Evolutionary conservation across 2,888 invertebrate genomes (phyloP).

Genomic region (Kryphioiulus occultus): DNA sequence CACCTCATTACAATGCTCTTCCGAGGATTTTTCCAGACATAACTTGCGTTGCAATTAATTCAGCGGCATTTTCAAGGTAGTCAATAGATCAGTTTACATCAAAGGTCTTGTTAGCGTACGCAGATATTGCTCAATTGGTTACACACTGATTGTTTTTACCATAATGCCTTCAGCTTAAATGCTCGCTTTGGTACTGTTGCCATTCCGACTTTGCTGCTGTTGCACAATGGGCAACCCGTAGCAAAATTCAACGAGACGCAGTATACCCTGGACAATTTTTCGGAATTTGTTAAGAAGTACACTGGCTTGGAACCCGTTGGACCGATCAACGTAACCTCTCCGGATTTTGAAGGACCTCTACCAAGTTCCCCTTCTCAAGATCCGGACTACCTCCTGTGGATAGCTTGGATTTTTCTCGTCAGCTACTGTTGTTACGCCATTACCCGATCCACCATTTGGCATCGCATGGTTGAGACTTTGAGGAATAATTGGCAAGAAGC

Average conservation of each 20-base stretch:
- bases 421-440: constrained; percentile 78
- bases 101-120: neutral
- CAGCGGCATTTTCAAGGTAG: constrained; percentile 77
- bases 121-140: neutral
- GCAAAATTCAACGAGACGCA: constrained; percentile 84
- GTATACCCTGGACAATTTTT: constrained; percentile 79
- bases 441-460: constrained; percentile 78
- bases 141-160: constrained; percentile 52
- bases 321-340: constrained; percentile 74
- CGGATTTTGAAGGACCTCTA: constrained; percentile 82
- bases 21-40: constrained; percentile 86
- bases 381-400: constrained; percentile 79
- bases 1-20: constrained; percentile 88
- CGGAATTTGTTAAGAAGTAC: constrained; percentile 77
- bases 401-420: constrained; percentile 86
- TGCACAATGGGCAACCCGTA: constrained; percentile 86
- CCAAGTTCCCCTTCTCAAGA: constrained; percentile 77
- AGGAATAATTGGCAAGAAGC: constrained; percentile 88
- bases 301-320: constrained; percentile 73
- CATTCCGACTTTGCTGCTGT: constrained; percentile 85
- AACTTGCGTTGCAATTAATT: constrained; percentile 89
- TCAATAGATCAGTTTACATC: no score
- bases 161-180: constrained; percentile 68
- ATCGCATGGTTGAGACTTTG: constrained; percentile 80
- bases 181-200: constrained; percentile 91